Evolutionary conservation across 2,113 vertebrate genomes (phyloP).

Genomic region (Phocoena sinus): DNA sequence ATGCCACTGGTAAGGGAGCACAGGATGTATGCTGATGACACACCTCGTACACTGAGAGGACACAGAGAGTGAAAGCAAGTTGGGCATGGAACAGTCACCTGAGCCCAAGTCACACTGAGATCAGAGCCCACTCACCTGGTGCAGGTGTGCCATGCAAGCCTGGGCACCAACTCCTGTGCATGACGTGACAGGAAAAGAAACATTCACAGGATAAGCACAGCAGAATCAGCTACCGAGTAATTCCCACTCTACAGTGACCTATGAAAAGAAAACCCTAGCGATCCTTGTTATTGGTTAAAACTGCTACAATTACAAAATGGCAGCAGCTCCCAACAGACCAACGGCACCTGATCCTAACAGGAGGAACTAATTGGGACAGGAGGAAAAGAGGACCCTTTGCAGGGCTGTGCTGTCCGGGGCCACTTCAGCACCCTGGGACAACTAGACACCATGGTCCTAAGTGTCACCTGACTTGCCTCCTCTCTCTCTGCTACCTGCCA

Average conservation of each 20-base stretch:
- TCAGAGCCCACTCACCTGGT: not conserved
- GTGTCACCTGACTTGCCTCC: not conserved
- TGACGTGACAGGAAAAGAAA: not conserved
- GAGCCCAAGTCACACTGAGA: not conserved
- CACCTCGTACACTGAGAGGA: fast-evolving
- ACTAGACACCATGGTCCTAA: fast-evolving
- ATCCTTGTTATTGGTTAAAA: not conserved
- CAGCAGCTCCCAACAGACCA: not conserved
- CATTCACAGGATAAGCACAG: not conserved
- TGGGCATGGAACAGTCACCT: fast-evolving
- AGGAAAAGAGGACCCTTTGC: no score
- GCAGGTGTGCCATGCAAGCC: not conserved
- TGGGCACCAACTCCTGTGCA: not conserved
- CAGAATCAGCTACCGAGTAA: not conserved
- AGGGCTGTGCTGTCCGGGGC: not conserved
- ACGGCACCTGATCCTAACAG: not conserved
- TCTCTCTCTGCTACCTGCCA: not conserved
- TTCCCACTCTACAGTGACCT: not conserved
- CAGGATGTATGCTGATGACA: fast-evolving
- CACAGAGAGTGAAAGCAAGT: fast-evolving
- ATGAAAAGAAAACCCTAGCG: not conserved
- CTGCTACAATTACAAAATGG: not conserved
- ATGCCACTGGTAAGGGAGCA: fast-evolving
- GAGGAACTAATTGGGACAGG: fast-evolving
- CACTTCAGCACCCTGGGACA: fast-evolving